Conservation (phyloP, 2,888 invertebrate genomes). For the Ectropis crepuscularia region DNA sequence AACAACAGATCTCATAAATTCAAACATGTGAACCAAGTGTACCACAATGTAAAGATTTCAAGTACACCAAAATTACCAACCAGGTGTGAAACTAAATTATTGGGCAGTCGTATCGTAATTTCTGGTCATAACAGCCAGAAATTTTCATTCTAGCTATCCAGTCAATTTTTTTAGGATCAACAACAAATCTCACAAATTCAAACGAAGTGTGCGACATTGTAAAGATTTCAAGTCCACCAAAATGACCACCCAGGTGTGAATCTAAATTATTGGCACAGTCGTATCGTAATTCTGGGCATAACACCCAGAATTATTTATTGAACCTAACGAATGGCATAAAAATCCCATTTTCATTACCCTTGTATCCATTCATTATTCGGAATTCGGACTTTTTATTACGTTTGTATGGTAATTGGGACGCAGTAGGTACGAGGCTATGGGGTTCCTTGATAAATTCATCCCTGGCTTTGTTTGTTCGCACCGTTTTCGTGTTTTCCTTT, state of each 20-base stretch:
- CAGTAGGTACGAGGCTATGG: conserved; percentile 51
- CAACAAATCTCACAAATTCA: too few species aligned
- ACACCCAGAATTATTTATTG: conserved; percentile 45
- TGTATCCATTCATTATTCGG: conserved; percentile 62
- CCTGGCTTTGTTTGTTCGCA: conserved; percentile 60
- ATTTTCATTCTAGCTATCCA: conserved; percentile 40
- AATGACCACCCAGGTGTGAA: conserved; percentile 12
- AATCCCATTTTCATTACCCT: conserved; percentile 59
- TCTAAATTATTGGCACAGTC: conserved; percentile 23
- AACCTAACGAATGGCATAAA: conserved; percentile 57
- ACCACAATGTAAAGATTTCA: too few species aligned
- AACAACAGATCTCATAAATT: too few species aligned
- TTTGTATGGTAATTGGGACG: conserved; percentile 69
- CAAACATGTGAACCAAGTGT: too few species aligned
- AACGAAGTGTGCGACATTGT: too few species aligned
- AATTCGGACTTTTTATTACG: conserved; percentile 67
- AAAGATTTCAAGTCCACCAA: background rate
- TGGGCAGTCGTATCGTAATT: conserved; percentile 32
- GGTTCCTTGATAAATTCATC: conserved; percentile 61
- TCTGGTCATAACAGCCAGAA: conserved; percentile 37
- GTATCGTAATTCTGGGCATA: conserved; percentile 35
- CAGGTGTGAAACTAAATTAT: conserved; percentile 20
- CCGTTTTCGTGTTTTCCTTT: conserved; percentile 48
- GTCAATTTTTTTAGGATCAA: too few species aligned
- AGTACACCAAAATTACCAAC: background rate